A percentile compares a stretch with the other conserved stretches of the same genome.
Conservation (phyloP, 2,888 invertebrate genomes). For the Acanthosoma haemorrhoidale region DNA sequence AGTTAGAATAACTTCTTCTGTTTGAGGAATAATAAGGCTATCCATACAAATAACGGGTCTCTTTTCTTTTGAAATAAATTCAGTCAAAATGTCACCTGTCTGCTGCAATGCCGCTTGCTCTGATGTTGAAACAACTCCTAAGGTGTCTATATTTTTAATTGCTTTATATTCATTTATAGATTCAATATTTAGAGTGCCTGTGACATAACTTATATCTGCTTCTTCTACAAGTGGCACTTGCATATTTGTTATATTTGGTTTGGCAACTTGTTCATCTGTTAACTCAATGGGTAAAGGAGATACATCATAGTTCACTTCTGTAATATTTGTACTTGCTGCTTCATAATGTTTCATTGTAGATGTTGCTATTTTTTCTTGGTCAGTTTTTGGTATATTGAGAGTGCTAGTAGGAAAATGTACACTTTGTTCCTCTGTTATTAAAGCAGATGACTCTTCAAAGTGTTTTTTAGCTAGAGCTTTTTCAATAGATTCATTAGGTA, state of each 20-base stretch:
- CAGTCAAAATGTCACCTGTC: neutral
- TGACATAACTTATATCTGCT: neutral
- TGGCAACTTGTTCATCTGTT: neutral
- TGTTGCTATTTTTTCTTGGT: conserved; percentile 16
- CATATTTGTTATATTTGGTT: neutral
- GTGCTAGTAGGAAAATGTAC: conserved; percentile 14
- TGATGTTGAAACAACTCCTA: neutral
- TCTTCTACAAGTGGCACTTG: conserved; percentile 20
- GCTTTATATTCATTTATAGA: neutral
- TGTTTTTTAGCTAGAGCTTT: conserved; percentile 8
- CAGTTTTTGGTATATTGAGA: neutral
- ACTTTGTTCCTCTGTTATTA: conserved; percentile 30
- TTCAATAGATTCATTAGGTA: neutral
- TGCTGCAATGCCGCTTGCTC: conserved; percentile 7
- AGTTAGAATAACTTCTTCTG: conserved; percentile 16
- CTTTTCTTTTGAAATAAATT: neutral
- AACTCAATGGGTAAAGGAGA: conserved; percentile 14
- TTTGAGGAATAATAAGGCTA: conserved; percentile 13
- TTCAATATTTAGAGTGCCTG: neutral
- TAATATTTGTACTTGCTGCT: conserved; percentile 29
- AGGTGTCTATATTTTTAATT: neutral
- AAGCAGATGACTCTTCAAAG: conserved; percentile 24
- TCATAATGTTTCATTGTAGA: conserved; percentile 25
- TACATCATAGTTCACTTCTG: conserved; percentile 13
- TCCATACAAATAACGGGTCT: neutral